These are phyloP conservation scores for Rhagonycha fulva DNA, from an alignment of 2,888 invertebrate species.

Conservation along the genomic window DNA sequence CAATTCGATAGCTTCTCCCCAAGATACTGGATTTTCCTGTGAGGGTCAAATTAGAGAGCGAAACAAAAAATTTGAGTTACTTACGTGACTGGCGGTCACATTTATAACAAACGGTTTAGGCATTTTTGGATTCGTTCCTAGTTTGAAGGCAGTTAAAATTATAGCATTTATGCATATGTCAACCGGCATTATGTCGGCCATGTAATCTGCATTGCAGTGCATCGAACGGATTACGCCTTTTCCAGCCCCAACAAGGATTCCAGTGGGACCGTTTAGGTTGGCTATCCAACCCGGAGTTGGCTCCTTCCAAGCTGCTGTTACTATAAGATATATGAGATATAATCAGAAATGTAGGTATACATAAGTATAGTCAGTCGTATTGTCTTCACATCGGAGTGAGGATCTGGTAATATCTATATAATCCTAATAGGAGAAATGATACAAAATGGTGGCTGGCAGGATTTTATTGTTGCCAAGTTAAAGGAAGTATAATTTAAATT, in stretches of 20 bases:
- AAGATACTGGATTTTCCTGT: slow-evolving; percentile 76
- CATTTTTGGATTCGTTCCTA: slow-evolving; percentile 47
- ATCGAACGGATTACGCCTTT: slow-evolving; percentile 86
- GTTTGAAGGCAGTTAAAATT: slow-evolving; percentile 74
- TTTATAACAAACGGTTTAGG: slow-evolving; percentile 46
- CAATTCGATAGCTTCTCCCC: slow-evolving; percentile 79
- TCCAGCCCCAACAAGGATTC: slow-evolving; percentile 77
- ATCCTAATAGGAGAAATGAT: too few species aligned
- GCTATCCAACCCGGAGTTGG: slow-evolving; percentile 90
- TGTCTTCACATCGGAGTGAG: too few species aligned
- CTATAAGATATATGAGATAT: slow-evolving; percentile 54
- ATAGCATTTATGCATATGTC: slow-evolving; percentile 80
- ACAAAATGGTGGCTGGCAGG: too few species aligned
- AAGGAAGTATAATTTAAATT: too few species aligned
- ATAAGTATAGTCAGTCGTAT: too few species aligned
- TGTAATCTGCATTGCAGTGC: slow-evolving; percentile 68
- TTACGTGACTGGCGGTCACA: slow-evolving; percentile 46
- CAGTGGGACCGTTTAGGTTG: slow-evolving; percentile 88
- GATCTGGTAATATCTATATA: too few species aligned
- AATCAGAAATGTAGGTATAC: too few species aligned
- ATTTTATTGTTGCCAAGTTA: too few species aligned
- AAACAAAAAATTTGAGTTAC: neutral
- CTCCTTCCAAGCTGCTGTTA: slow-evolving; percentile 77
- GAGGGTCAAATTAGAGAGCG: neutral
- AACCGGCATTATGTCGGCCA: slow-evolving; percentile 76